Conservation (phyloP, 2,113 vertebrate species). For the Butorides virescens region DNA sequence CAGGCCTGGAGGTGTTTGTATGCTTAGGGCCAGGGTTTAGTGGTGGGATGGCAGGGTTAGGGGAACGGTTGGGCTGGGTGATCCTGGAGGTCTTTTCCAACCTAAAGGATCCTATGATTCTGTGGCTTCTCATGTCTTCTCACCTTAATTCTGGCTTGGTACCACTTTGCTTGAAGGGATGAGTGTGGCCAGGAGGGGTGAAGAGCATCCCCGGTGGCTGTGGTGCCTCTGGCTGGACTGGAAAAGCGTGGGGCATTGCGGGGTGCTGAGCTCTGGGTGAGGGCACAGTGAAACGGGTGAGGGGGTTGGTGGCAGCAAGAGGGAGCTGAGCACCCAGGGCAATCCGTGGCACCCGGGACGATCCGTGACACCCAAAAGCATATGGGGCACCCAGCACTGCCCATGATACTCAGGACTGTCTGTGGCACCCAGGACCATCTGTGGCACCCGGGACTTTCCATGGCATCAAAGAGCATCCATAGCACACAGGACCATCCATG, state of each 20-base stretch:
- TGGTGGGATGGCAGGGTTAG: no score
- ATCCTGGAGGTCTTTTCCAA: no score
- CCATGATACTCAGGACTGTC: no score
- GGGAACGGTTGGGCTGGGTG: no score
- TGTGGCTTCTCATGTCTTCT: not conserved
- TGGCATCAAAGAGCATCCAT: not conserved
- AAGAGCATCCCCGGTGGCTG: not conserved
- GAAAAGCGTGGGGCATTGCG: not conserved
- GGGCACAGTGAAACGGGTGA: not conserved
- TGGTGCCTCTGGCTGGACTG: not conserved
- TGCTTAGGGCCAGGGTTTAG: not conserved
- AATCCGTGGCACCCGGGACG: no score
- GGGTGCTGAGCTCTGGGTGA: not conserved
- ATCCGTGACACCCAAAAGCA: not conserved
- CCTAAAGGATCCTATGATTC: no score
- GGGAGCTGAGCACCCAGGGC: not conserved
- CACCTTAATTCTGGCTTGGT: not conserved
- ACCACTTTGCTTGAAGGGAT: not conserved
- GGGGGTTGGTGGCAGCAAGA: not conserved
- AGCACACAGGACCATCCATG: not conserved
- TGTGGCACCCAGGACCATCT: not conserved
- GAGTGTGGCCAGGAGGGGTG: not conserved
- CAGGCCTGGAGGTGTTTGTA: not conserved
- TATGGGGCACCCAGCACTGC: accelerated
- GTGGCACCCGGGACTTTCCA: not conserved